Evolutionary conservation across 1,140 invertebrate species (phyloP).

Genomic region (Atopsyche davidsoni): DNA sequence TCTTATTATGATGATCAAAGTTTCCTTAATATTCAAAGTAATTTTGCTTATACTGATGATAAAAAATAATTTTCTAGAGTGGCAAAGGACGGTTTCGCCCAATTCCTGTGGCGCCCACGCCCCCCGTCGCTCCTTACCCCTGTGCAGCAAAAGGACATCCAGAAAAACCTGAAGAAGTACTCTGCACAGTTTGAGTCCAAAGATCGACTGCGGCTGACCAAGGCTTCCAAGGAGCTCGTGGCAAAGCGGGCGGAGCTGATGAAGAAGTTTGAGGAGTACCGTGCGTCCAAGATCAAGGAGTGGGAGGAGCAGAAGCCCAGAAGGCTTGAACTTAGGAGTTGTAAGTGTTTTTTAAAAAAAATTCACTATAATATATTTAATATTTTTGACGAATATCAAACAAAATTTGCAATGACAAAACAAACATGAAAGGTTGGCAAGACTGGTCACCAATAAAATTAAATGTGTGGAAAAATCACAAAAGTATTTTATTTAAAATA

Average conservation of each 20-base stretch:
- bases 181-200: constrained; percentile 93
- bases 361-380: no score
- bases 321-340: constrained; percentile 76
- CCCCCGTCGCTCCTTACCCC: constrained; percentile 78
- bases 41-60: no score
- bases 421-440: no score
- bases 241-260: constrained; percentile 88
- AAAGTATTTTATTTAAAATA: no score
- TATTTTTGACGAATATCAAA: no score
- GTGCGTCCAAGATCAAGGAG: constrained; percentile 66
- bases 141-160: constrained; percentile 86
- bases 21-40: constrained; percentile 37
- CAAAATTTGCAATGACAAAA: no score
- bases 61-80: constrained; percentile 55
- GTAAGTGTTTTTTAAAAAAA: constrained; percentile 54
- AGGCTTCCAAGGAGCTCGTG: constrained; percentile 94
- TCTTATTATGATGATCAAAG: no score
- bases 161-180: constrained; percentile 98
- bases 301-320: constrained; percentile 71
- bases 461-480: no score
- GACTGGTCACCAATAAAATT: no score
- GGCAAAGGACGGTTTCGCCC: constrained; percentile 87
- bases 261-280: constrained; percentile 79
- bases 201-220: constrained; percentile 85
- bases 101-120: constrained; percentile 93